Evolutionary conservation across 1,140 invertebrate genomes (phyloP), one percentile per base, ranked within the genome.

Genomic region (Pachyrhynchus sulphureomaculatus): DNA sequence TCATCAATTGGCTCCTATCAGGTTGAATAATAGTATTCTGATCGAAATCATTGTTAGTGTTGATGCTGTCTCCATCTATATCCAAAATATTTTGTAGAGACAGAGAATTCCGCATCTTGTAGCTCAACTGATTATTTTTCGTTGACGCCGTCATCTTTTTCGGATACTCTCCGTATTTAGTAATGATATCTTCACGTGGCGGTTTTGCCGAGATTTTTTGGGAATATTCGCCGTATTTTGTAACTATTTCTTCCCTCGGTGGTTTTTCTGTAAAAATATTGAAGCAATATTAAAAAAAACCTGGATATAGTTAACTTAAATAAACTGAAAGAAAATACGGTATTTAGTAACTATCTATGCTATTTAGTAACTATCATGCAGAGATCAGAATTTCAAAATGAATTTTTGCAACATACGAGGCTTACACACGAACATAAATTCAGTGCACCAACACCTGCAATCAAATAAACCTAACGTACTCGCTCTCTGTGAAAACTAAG

Each of bases 31-130:
- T 71, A 2, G 65, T 67, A 48, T 75, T 75, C 39, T 75, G 72
- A 67, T 75, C 73, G 59, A 74, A 76, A 65, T 75, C 75, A 51
- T 76, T 76, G 53, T 72, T 76, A 9, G 75, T 66, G 60, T 76
- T 76, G 5, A 68, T 53, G 18, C 55, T 68, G 8, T 17, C 17
- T 24, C 41, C 66, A 55, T 68, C 64, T 8, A 68, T 39, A 17
- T 73, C 70, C 32, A 71, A 52, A 26, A 74, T 70, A 52, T 73
- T 71, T 65, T 76, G 72, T 36, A 73, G 48, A 3, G 73, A 75
- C 12, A 68, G 55, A 9, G 73, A 76, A 49, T 66, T 69, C 45
- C 66, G 66, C 51, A 62, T 20, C 18, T 62, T 48, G 18, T 53
- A 37, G 21, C 37, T 52, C 13, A 75, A 29, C 17, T 45, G 62